Evolutionary conservation across 2,113 vertebrate species (phyloP).

Genomic region (Dissostichus mawsoni): DNA sequence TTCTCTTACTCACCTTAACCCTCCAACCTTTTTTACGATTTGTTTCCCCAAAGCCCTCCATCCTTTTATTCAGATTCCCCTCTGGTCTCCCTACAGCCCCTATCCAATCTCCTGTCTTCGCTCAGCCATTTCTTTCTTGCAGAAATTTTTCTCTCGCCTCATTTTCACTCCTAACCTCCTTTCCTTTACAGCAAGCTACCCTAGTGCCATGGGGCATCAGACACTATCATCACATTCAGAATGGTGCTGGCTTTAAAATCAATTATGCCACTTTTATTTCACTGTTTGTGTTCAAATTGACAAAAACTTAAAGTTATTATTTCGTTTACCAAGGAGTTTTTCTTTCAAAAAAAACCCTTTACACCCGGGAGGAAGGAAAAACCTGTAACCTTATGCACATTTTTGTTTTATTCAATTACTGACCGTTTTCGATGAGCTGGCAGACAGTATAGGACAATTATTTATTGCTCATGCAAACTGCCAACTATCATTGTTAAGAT

Average conservation of each 20-base stretch:
- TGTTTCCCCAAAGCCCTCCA: conserved; percentile 17
- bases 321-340: background rate
- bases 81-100: conserved; percentile 7
- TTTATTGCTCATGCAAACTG: background rate
- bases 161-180: conserved; percentile 29
- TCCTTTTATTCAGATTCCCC: conserved; percentile 46
- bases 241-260: background rate
- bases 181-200: background rate
- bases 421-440: background rate
- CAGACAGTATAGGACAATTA: too few relatives aligned
- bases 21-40: conserved; percentile 9
- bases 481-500: background rate
- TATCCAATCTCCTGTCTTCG: conserved; percentile 9
- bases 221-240: conserved; percentile 2
- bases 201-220: background rate
- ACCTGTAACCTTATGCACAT: too few relatives aligned
- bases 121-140: conserved; percentile 23
- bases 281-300: background rate
- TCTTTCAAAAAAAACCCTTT: background rate
- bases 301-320: background rate
- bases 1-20: conserved; percentile 32
- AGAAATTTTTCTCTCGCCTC: conserved; percentile 24
- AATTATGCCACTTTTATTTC: conserved; percentile 10
- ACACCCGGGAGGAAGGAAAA: too few relatives aligned
- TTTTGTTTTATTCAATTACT: too few relatives aligned